Percentiles rank a stretch among this genome's conserved stretches.
Conservation (phyloP, 2,113 vertebrate genomes). For the Plotosus lineatus region DNA sequence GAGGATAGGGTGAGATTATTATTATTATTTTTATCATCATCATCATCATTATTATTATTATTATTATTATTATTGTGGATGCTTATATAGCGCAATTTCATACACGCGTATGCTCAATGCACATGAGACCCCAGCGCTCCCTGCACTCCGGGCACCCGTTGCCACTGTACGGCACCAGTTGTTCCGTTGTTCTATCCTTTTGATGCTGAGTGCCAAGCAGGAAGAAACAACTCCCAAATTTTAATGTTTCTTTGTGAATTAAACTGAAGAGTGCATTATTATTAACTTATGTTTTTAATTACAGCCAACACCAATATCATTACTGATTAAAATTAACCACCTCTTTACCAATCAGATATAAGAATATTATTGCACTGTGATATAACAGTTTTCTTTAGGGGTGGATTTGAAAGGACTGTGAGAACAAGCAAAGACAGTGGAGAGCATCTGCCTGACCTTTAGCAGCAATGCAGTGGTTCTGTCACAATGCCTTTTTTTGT, state of each 20-base stretch:
- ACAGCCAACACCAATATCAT: not conserved
- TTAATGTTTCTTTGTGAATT: not conserved
- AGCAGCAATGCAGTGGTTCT: slow-evolving; percentile 44
- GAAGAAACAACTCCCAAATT: not conserved
- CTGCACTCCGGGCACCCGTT: too few species aligned
- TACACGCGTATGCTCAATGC: too few species aligned
- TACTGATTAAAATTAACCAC: not conserved
- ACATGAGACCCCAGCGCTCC: too few species aligned
- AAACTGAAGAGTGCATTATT: not conserved
- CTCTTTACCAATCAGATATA: not conserved
- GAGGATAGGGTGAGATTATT: too few species aligned
- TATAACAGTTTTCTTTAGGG: not conserved
- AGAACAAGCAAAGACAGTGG: not conserved
- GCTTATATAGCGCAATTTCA: too few species aligned
- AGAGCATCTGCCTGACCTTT: slow-evolving; percentile 30
- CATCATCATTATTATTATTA: too few species aligned
- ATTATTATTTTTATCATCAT: too few species aligned
- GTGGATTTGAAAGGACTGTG: not conserved
- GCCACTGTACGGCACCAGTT: too few species aligned
- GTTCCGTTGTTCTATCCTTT: too few species aligned
- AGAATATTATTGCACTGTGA: not conserved
- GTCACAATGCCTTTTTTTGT: slow-evolving; percentile 39
- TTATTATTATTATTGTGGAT: too few species aligned
- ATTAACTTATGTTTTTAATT: not conserved
- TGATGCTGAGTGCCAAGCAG: not conserved